Evolutionary conservation across 2,888 invertebrate genomes (phyloP), one percentile per base, ranked within the genome.

Genomic region (Phyto melanocephala): DNA sequence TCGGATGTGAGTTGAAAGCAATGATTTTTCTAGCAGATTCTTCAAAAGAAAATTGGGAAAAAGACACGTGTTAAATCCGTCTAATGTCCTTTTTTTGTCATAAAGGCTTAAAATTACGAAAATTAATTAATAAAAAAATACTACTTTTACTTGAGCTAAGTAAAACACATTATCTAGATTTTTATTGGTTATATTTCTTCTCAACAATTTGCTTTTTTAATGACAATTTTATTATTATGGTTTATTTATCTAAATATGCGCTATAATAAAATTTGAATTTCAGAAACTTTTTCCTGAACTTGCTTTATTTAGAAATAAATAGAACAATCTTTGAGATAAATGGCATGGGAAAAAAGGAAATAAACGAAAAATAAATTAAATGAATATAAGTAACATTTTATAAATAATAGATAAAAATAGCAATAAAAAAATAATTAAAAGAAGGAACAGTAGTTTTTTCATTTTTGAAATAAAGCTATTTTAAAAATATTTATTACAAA

Each of bases 201-300:
- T 71, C 60, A 82, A 75, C 60, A 81, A 68, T 70, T 67, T 50
- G 56, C 60, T 79, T 70, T 37, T 15, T 70, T 52, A 58, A 47
- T 63, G 78, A 79, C 82, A 70, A 79, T 58, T 81, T 74, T 65
- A 72, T 68, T 67, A 72, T 68, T 60, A 20, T 54, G 52, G 58
- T 71, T 67, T 67, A 68, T 47, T 70, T 58, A 40, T 20, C 24
- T 74, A 45, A 63, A 50, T 82, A 79, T 58, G 74, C 65, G 58
- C 56, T 40, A 70, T 70, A 72, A 77, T 68, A 52, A 78, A 40
- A 68, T 65, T 11, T 68, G 70, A 50, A 13, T 60, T 70, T 52
- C 50, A 60, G 50, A 72, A 77, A 47, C 1, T 24, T 70, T 68
- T 24, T 37, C 42, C 35, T 70, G 50, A 45, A 15, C 68, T 81